Percentiles rank a stretch among this genome's conserved stretches.
Conservation (phyloP, 2,888 invertebrate genomes). For the Callyntrura guangdongensis region DNA sequence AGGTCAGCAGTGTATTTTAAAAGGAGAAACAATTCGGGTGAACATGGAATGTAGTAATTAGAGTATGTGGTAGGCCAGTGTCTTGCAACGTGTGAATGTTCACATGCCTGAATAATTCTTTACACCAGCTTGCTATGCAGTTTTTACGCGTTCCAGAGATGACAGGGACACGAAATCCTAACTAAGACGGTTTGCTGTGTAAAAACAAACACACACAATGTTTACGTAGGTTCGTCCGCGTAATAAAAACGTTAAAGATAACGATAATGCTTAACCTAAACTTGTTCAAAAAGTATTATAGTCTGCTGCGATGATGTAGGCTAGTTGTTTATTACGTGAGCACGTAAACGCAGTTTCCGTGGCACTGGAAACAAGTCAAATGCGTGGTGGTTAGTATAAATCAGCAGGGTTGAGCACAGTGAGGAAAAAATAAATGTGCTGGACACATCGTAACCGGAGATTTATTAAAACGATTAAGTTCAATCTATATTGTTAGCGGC, state of each 20-base stretch:
- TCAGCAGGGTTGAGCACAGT: slow-evolving; percentile 72
- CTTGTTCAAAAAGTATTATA: slow-evolving; percentile 38
- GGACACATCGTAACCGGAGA: slow-evolving; percentile 75
- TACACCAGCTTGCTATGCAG: slow-evolving; percentile 53
- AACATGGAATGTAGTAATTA: slow-evolving; percentile 79
- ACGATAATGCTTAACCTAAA: slow-evolving; percentile 63
- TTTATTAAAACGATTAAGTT: slow-evolving; percentile 80
- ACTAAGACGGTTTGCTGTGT: slow-evolving; percentile 20
- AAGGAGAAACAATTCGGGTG: slow-evolving; percentile 65
- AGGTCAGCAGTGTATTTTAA: slow-evolving; percentile 19
- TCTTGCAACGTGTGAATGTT: slow-evolving; percentile 71
- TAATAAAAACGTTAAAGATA: slow-evolving; percentile 54
- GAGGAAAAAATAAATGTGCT: slow-evolving; percentile 74
- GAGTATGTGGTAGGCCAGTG: slow-evolving; percentile 79
- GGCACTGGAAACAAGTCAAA: slow-evolving; percentile 43
- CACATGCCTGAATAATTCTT: slow-evolving; percentile 67
- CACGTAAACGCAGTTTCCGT: neutral
- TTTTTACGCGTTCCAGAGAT: slow-evolving; percentile 65
- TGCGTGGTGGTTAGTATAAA: slow-evolving; percentile 70
- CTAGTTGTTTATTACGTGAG: slow-evolving; percentile 12
- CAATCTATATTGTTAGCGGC: slow-evolving; percentile 74
- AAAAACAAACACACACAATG: neutral
- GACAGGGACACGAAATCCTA: slow-evolving; percentile 33
- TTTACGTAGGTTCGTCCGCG: neutral
- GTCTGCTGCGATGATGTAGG: slow-evolving; percentile 1